These are phyloP conservation scores for Cyprinodon diabolis DNA, from an alignment of 2,797 vertebrate genomes.

Conservation along the genomic window DNA sequence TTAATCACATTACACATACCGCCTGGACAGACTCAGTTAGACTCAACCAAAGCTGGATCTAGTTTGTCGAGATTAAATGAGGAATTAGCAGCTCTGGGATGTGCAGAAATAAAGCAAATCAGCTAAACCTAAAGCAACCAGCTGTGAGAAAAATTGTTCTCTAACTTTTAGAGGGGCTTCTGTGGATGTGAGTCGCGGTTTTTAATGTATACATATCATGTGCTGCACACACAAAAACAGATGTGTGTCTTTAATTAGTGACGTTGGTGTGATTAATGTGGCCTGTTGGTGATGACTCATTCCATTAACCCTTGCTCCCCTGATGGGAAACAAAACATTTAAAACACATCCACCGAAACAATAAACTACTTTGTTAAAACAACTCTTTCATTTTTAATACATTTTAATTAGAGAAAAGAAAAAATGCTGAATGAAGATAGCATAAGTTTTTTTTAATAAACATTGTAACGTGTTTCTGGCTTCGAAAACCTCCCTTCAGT, in stretches of 20 bases:
- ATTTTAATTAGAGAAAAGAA: not conserved
- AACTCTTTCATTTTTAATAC: not conserved
- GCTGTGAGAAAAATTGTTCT: constrained; percentile 31
- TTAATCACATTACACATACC: constrained; percentile 46
- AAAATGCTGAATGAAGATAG: not conserved
- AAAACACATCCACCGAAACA: not conserved
- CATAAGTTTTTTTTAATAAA: constrained; percentile 5
- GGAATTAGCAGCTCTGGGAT: constrained; percentile 6
- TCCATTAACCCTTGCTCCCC: constrained; percentile 79
- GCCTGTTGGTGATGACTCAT: constrained; percentile 86
- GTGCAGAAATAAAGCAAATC: constrained; percentile 16
- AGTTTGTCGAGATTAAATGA: constrained; percentile 23
- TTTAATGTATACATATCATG: constrained; percentile 49
- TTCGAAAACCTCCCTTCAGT: constrained; percentile 4
- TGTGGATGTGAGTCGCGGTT: constrained; percentile 22
- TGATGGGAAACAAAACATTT: constrained; percentile 57
- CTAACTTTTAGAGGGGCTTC: constrained; percentile 14
- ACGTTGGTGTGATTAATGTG: constrained; percentile 85
- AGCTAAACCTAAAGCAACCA: constrained; percentile 43
- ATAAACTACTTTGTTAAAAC: not conserved
- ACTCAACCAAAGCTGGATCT: constrained; percentile 31
- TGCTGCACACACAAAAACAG: constrained; percentile 63
- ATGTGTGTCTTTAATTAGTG: constrained; percentile 81
- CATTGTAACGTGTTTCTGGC: constrained; percentile 22
- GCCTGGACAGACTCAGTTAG: constrained; percentile 37